phyloP scores from a whole-genome alignment of 2,113 vertebrate genomes.

The Kobus ellipsiprymnus region DNA sequence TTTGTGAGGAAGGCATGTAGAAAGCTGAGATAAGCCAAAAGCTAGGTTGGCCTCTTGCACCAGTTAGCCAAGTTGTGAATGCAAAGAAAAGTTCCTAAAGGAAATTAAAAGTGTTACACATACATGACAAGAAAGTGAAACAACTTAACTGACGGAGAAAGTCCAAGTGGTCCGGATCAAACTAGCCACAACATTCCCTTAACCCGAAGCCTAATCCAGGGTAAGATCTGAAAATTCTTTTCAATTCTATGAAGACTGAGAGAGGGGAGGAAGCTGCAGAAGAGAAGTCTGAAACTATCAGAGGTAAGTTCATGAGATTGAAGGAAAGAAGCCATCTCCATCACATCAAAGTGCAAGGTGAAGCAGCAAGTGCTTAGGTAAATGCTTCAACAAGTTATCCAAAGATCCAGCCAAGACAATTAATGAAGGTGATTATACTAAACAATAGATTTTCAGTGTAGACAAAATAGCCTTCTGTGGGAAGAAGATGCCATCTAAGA shows the following conservation, averaged over 20 bases:
- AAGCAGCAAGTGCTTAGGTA: not conserved
- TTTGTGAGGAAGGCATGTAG: not conserved
- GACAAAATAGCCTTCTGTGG: not conserved
- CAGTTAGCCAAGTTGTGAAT: not conserved
- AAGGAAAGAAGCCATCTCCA: not conserved
- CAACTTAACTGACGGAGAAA: not conserved
- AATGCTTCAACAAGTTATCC: not conserved
- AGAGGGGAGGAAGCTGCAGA: not conserved
- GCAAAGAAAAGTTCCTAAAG: not conserved
- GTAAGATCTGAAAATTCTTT: not conserved
- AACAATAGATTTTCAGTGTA: not conserved
- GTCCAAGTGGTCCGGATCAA: not conserved
- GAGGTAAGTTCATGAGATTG: not conserved
- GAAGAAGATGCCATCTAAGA: not conserved
- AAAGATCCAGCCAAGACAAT: not conserved
- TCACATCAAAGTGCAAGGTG: not conserved
- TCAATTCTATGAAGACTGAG: not conserved
- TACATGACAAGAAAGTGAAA: not conserved
- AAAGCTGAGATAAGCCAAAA: not conserved
- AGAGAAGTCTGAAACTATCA: not conserved
- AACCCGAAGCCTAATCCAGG: not conserved
- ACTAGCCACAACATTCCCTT: not conserved
- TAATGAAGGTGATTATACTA: not conserved
- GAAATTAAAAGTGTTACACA: not conserved
- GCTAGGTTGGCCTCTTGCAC: not conserved